These are phyloP conservation scores for Nothoprocta pentlandii DNA, from an alignment of 2,113 vertebrate species.

Conservation along the genomic window DNA sequence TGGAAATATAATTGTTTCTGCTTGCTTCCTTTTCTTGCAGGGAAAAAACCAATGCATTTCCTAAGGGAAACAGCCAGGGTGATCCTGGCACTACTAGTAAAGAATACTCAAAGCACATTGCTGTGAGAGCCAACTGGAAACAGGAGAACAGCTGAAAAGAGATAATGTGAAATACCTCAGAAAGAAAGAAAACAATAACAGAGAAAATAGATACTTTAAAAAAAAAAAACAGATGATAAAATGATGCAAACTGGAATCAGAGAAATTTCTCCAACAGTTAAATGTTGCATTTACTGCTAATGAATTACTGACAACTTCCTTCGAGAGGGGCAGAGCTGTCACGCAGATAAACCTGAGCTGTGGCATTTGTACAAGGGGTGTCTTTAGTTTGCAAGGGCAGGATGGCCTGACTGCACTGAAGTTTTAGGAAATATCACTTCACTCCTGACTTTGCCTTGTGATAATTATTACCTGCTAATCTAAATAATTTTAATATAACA, in stretches of 20 bases:
- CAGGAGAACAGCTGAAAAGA: background rate
- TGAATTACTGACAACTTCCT: background rate
- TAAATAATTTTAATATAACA: no score
- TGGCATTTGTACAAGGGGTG: background rate
- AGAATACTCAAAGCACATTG: background rate
- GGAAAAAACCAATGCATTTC: slow-evolving; percentile 17
- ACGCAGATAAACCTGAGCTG: background rate
- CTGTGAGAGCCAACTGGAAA: slow-evolving; percentile 15
- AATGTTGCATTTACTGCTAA: background rate
- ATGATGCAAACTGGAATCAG: background rate
- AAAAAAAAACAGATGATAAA: background rate
- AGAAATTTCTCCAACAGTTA: background rate
- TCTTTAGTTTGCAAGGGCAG: background rate
- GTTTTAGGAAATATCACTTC: background rate
- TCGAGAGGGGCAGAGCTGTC: background rate
- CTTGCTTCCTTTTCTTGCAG: background rate
- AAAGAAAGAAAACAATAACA: background rate
- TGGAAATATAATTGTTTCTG: background rate
- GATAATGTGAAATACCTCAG: background rate
- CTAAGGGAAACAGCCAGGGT: slow-evolving; percentile 39
- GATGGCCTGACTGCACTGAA: background rate
- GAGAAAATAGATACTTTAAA: background rate
- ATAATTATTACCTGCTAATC: background rate
- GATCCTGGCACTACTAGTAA: background rate
- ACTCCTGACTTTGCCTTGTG: background rate